Percentiles rank a stretch among this genome's conserved stretches.
These are phyloP conservation scores for Drosophila triauraria DNA, from an alignment of 1,140 invertebrate species.

Conservation along the genomic window DNA sequence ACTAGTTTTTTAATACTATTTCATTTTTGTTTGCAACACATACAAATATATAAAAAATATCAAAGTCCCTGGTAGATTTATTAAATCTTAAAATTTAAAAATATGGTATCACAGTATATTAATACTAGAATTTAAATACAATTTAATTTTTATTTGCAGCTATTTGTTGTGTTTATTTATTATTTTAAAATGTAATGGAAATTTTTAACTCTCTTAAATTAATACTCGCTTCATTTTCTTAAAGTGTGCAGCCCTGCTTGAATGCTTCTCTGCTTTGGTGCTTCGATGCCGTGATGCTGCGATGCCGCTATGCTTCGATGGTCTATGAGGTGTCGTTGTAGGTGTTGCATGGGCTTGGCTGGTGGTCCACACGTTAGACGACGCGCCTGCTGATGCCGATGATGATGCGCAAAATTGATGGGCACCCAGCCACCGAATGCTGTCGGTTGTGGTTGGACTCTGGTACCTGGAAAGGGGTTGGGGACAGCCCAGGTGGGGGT, in stretches of 20 bases:
- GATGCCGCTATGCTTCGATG: constrained; percentile 20
- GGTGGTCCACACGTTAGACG: constrained; percentile 76
- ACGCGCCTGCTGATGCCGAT: constrained; percentile 54
- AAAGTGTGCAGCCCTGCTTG: constrained; percentile 11
- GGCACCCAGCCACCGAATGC: constrained; percentile 62
- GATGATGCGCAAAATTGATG: constrained; percentile 79
- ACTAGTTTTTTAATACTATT: too few relatives aligned
- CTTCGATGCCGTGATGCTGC: constrained; percentile 5
- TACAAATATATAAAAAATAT: too few relatives aligned
- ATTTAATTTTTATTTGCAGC: too few relatives aligned
- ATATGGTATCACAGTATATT: too few relatives aligned
- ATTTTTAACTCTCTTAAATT: too few relatives aligned
- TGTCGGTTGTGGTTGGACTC: constrained; percentile 11
- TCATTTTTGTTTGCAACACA: too few relatives aligned
- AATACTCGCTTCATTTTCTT: not conserved
- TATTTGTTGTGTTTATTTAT: not conserved
- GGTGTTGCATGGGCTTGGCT: constrained; percentile 73
- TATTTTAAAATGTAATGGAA: too few relatives aligned
- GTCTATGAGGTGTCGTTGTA: constrained; percentile 81
- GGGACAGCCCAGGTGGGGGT: not conserved
- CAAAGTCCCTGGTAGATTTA: too few relatives aligned
- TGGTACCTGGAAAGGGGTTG: not conserved
- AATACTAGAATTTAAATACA: too few relatives aligned
- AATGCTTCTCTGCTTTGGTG: constrained; percentile 10
- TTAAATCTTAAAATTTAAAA: too few relatives aligned